Base-by-base conservation (phyloP, 2,888 invertebrate genomes). In the Limnephilus rhombicus region DNA sequence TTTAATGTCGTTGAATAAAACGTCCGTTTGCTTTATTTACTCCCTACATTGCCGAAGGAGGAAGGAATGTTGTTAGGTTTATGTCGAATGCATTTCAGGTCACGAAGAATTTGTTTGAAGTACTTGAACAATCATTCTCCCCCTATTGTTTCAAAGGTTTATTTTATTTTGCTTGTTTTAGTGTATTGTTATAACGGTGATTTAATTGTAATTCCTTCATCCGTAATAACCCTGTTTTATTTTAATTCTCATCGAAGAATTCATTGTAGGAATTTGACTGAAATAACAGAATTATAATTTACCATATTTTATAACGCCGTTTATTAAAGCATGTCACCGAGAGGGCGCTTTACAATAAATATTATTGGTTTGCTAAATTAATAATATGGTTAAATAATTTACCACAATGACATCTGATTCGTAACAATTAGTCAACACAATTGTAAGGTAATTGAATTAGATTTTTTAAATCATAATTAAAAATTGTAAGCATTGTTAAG, bases 1-100 rank as follows among this genome's bases (percentile, higher is more conserved):
- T 53, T 86, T 86, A 53, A 86, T 31, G n/a, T 86, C 49, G 31
- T 86, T 41, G 45, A 86, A 86, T 86, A 53, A 86, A 86, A 86
- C 86, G 49, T n/a, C 31, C 53, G 41, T 49, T 13, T 45, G 37
- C 13, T 45, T 45, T 86, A 85, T 90, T 68, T 83, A 83, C 34
- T 83, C 34, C 37, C 18, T 83, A 83, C 15, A 5, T 82, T 15
- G 13, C 15, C 82, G 31, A 83, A 34, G 34, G 82, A 34, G 24
- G 31, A 68, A 9, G 68, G 68, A 68, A 68, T 68, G 68, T 68
- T 68, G 68, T 68, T 68, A 68, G 68, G 34, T 83, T 18, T 37
- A 4, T 83, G 34, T 83, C 68, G 34, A 83, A 83, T 83, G 82
- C 29, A 34, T 83, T 83, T 82, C 34, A 80, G 81, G 80, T 91